A percentile compares a stretch with the other conserved stretches of the same genome.
phyloP scores from a whole-genome alignment of 2,797 vertebrate genomes.

The Pantherophis vulpinus region DNA sequence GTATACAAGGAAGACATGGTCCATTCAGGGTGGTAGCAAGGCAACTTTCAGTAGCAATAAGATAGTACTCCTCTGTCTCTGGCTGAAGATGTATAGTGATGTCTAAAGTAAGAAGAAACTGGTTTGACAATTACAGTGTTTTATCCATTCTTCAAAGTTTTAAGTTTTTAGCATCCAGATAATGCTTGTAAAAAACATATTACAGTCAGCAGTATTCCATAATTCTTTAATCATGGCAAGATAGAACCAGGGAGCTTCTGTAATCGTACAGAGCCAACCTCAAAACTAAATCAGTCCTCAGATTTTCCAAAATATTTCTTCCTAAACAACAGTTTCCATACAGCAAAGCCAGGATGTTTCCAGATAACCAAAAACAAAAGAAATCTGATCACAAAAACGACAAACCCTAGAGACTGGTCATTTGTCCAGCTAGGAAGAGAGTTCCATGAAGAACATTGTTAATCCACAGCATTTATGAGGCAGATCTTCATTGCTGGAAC shows the following conservation, averaged over 20 bases:
- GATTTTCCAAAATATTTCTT: constrained; percentile 43
- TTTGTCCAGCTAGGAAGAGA: constrained; percentile 27
- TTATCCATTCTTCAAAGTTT: constrained; percentile 55
- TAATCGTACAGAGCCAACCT: constrained; percentile 38
- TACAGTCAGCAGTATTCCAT: constrained; percentile 44
- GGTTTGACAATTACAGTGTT: constrained; percentile 63
- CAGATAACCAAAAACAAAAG: constrained; percentile 37
- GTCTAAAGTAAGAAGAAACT: constrained; percentile 67
- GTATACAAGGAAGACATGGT: constrained; percentile 89
- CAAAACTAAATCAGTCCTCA: constrained; percentile 22
- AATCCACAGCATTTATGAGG: not conserved
- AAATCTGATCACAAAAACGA: constrained; percentile 20
- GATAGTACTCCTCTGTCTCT: constrained; percentile 42
- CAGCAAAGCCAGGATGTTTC: constrained; percentile 31
- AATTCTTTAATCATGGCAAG: constrained; percentile 53
- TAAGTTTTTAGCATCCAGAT: constrained; percentile 60
- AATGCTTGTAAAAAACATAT: constrained; percentile 33
- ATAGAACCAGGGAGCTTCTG: constrained; percentile 43
- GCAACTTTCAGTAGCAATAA: constrained; percentile 31
- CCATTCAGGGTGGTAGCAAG: constrained; percentile 32
- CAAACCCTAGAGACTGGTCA: constrained; percentile 8
- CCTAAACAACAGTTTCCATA: not conserved
- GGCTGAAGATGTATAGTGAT: constrained; percentile 46
- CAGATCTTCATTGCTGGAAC: constrained; percentile 34
- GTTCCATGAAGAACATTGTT: constrained; percentile 17